phyloP scores from a whole-genome alignment of 2,113 vertebrate genomes.

The Brienomyrus longianalis region DNA sequence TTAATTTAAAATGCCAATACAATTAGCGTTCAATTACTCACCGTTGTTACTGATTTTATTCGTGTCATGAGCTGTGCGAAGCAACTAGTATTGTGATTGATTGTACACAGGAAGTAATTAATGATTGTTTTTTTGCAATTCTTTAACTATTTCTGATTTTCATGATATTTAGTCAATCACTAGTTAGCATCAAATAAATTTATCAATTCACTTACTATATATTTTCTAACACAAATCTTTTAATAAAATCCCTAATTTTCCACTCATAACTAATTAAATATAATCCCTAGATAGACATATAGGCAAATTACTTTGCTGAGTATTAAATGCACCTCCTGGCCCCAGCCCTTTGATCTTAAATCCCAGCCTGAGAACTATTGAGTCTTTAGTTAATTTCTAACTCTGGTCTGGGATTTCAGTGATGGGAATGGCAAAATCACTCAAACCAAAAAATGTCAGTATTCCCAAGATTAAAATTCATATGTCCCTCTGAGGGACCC shows the following conservation, averaged over 20 bases:
- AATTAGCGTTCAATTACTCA: conserved; percentile 54
- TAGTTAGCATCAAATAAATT: neutral
- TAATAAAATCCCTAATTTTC: neutral
- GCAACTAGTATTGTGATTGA: conserved; percentile 33
- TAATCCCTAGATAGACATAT: neutral
- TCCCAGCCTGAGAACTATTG: neutral
- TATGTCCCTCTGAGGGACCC: neutral
- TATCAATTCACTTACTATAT: neutral
- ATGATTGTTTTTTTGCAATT: neutral
- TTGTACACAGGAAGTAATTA: conserved; percentile 1
- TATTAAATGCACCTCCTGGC: neutral
- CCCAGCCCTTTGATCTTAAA: neutral
- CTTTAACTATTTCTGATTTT: neutral
- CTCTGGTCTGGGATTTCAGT: neutral
- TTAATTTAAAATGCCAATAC: conserved; percentile 42
- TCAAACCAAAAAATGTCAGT: neutral
- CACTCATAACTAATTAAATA: neutral
- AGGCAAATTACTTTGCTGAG: neutral
- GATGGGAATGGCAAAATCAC: neutral
- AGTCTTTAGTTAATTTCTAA: neutral
- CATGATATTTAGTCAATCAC: neutral
- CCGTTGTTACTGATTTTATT: conserved; percentile 47
- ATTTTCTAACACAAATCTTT: neutral
- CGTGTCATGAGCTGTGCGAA: conserved; percentile 39
- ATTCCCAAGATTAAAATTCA: neutral